Evolutionary conservation across 2,113 vertebrate genomes (phyloP).

Genomic region (Ariopsis seemanni): DNA sequence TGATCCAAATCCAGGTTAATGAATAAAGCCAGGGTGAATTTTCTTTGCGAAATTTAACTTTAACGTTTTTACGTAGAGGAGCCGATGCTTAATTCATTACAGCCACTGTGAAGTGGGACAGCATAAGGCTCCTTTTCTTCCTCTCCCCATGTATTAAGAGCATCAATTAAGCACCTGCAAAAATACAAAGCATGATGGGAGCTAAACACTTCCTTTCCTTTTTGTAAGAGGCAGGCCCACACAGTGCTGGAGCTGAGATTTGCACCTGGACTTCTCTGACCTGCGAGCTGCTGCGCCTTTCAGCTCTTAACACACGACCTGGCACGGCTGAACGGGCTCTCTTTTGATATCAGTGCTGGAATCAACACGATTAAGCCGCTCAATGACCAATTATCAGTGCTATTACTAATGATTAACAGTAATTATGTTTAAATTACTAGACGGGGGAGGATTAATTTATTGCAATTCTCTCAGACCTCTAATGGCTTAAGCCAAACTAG

Average conservation of each 20-base stretch:
- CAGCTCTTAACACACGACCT: slow-evolving; percentile 48
- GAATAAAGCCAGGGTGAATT: slow-evolving; percentile 25
- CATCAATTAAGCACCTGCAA: slow-evolving; percentile 63
- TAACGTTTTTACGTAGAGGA: slow-evolving; percentile 53
- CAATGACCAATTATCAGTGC: slow-evolving; percentile 56
- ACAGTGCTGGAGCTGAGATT: slow-evolving; percentile 41
- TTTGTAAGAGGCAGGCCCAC: slow-evolving; percentile 49
- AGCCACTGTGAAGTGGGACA: slow-evolving; percentile 38
- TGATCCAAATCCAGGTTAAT: background rate
- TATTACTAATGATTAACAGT: slow-evolving; percentile 57
- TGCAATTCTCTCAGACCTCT: slow-evolving; percentile 42
- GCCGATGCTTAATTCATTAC: slow-evolving; percentile 39
- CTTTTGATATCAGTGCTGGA: slow-evolving; percentile 48
- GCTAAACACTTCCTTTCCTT: slow-evolving; percentile 55
- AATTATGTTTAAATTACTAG: slow-evolving; percentile 57
- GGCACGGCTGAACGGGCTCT: slow-evolving; percentile 42
- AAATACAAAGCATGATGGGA: slow-evolving; percentile 50
- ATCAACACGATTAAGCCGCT: slow-evolving; percentile 47
- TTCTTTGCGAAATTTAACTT: slow-evolving; percentile 35
- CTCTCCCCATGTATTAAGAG: slow-evolving; percentile 49
- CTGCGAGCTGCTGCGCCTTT: slow-evolving; percentile 51
- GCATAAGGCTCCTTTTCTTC: slow-evolving; percentile 40
- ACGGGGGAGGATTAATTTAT: slow-evolving; percentile 49
- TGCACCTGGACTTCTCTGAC: slow-evolving; percentile 54
- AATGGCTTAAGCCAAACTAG: slow-evolving; percentile 25